A percentile compares a stretch with the other conserved stretches of the same genome.
Conservation (phyloP, 2,888 invertebrate genomes). For the Macrosoma leucophasiata region DNA sequence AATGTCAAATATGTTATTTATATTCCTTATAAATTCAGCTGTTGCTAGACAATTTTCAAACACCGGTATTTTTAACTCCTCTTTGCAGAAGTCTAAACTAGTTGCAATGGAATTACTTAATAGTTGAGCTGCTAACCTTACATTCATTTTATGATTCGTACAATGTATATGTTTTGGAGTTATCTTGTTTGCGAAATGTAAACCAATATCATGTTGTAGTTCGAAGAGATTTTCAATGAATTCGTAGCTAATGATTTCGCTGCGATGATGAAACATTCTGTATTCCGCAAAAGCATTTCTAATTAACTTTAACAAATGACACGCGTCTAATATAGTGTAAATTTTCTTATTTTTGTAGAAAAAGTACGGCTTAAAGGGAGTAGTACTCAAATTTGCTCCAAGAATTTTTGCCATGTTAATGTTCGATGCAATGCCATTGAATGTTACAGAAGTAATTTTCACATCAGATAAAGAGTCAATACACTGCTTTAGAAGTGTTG, state of each 20-base stretch:
- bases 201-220: conserved; percentile 3
- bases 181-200: conserved; percentile 8
- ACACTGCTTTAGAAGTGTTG: conserved; percentile 10
- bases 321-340: conserved; percentile 14
- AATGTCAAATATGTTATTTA: conserved; percentile 8
- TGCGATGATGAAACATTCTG: background rate
- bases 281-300: conserved; percentile 8
- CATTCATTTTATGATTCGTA: conserved; percentile 9
- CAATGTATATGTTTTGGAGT: conserved; percentile 8
- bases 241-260: conserved; percentile 1
- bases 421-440: conserved; percentile 8
- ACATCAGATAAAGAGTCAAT: conserved; percentile 10
- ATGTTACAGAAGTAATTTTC: conserved; percentile 7
- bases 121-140: conserved; percentile 1
- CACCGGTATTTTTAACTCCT: conserved; percentile 5
- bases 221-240: conserved; percentile 5
- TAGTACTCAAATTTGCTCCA: conserved; percentile 3
- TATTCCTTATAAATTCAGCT: conserved; percentile 4
- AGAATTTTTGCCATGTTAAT: conserved; percentile 8
- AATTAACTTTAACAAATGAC: conserved; percentile 9
- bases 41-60: conserved; percentile 6
- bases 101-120: conserved; percentile 3
- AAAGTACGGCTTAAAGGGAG: conserved; percentile 7
- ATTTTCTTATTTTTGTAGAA: conserved; percentile 7
- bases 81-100: background rate